phyloP scores from a whole-genome alignment of 30 jellyfish, hydroid and myxozoan species.

The Chrysaora quinquecirrha region DNA sequence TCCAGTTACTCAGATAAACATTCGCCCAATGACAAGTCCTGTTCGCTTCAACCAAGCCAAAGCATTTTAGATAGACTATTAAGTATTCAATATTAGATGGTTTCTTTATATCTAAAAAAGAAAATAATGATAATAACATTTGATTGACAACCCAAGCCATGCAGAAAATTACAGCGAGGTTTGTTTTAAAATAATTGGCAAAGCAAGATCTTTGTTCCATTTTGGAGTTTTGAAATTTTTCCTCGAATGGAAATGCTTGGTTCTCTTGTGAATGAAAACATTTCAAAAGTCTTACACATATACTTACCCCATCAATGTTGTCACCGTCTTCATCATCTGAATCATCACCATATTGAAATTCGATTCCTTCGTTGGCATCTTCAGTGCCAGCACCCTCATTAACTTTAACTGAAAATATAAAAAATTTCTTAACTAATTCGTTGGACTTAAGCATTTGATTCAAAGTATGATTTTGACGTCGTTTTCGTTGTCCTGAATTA shows the following conservation, averaged over 20 bases:
- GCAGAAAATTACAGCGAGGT: no score
- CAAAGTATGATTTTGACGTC: no score
- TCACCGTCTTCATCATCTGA: conserved; percentile 76
- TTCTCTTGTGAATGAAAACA: no score
- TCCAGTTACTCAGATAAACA: neutral
- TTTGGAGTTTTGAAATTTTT: no score
- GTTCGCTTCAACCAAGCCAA: neutral
- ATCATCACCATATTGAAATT: conserved; percentile 72
- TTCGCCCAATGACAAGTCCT: neutral
- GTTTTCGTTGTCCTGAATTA: no score
- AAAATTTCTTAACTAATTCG: no score
- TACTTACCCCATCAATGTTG: conserved; percentile 60
- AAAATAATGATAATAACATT: neutral
- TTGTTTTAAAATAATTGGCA: neutral
- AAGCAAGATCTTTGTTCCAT: neutral
- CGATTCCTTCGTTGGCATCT: conserved; percentile 76
- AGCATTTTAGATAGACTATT: neutral
- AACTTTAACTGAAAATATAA: conserved; percentile 56
- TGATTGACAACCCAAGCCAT: no score
- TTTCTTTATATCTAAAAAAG: neutral
- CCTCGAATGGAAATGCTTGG: no score
- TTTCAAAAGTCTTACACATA: no score
- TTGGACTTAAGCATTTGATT: no score
- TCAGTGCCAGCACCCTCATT: conserved; percentile 76
- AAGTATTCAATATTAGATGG: no score